A percentile compares a stretch with the other conserved stretches of the same genome.
phyloP scores from a whole-genome alignment of 2,888 invertebrate species.

The Diloba caeruleocephala region DNA sequence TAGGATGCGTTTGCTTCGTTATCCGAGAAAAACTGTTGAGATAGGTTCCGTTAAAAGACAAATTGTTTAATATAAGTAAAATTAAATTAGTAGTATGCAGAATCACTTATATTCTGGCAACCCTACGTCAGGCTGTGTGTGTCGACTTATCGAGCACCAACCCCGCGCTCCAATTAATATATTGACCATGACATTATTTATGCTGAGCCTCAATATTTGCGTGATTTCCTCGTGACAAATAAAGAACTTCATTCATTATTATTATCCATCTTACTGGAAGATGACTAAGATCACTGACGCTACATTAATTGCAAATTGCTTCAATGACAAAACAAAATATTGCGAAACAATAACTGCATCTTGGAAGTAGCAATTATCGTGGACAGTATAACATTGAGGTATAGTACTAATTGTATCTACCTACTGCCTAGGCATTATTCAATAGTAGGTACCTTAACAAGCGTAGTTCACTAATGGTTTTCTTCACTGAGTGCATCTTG shows the following conservation, averaged over 20 bases:
- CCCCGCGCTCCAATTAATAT: slow-evolving; percentile 51
- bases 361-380: slow-evolving; percentile 41
- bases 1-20: no score
- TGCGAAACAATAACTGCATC: slow-evolving; percentile 52
- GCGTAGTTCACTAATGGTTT: no score
- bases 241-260: slow-evolving; percentile 38
- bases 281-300: slow-evolving; percentile 47
- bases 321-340: slow-evolving; percentile 51
- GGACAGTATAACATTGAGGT: slow-evolving; percentile 14
- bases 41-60: no score
- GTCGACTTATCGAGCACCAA: slow-evolving; percentile 22
- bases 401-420: slow-evolving; percentile 11
- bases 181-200: slow-evolving; percentile 60
- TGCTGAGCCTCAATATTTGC: slow-evolving; percentile 50
- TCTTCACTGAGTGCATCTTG: no score
- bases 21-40: no score
- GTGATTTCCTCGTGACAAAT: slow-evolving; percentile 52
- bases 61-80: no score
- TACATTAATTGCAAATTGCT: slow-evolving; percentile 55
- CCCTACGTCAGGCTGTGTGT: slow-evolving; percentile 23
- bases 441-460: not conserved
- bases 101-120: slow-evolving; percentile 13
- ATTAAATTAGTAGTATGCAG: no score
- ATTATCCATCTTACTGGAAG: slow-evolving; percentile 39
- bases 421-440: no score